Evolutionary conservation across 2,888 invertebrate genomes (phyloP).

Genomic region (Reticulitermes lucifugus): DNA sequence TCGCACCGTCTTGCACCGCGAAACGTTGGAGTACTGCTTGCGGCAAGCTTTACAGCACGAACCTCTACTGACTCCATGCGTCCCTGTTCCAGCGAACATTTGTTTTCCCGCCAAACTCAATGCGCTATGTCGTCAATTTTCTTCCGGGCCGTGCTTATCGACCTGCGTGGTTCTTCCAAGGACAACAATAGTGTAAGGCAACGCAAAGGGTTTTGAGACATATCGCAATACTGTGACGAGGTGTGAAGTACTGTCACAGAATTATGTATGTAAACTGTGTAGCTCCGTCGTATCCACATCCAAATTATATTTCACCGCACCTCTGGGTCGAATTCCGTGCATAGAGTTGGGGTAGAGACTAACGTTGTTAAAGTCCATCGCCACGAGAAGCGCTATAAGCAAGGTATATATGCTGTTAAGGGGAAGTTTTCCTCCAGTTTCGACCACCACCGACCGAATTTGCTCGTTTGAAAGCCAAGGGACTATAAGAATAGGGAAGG

Average conservation of each 20-base stretch:
- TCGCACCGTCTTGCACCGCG: no score
- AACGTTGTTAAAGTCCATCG: neutral
- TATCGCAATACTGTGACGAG: neutral
- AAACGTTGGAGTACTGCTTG: no score
- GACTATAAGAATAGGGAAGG: conserved; percentile 18
- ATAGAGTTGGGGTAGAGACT: neutral
- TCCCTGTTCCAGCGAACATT: neutral
- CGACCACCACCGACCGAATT: conserved; percentile 40
- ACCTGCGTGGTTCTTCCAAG: neutral
- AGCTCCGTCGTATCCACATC: neutral
- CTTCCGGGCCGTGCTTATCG: conserved; percentile 10
- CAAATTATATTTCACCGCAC: neutral
- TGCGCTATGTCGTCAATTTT: conserved; percentile 29
- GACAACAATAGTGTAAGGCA: neutral
- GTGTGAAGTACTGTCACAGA: neutral
- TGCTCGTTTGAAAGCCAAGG: conserved; percentile 21
- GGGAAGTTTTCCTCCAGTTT: conserved; percentile 25
- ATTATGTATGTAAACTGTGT: neutral
- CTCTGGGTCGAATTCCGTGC: neutral
- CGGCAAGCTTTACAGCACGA: no score
- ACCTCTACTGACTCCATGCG: neutral
- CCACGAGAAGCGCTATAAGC: neutral
- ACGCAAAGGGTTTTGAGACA: neutral
- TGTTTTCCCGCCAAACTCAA: conserved; percentile 40
- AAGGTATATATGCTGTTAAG: neutral